phyloP scores from a whole-genome alignment of 2,888 invertebrate genomes.

The Sycophila texana region DNA sequence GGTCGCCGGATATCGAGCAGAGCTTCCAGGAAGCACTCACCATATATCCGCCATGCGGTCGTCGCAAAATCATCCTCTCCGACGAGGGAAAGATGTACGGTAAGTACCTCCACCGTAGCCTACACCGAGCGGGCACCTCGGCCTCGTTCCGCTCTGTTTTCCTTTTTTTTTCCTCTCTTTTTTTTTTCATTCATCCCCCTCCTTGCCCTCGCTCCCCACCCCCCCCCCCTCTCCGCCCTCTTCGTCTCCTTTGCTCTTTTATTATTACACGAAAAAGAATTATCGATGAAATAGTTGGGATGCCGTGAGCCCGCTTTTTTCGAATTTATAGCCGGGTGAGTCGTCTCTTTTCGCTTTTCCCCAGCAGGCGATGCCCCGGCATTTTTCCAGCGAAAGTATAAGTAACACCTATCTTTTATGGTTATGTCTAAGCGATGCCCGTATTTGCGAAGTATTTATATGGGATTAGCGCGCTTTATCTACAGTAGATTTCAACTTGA shows the following conservation, averaged over 20 bases:
- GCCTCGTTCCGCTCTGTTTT: not conserved
- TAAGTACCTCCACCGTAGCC: constrained; percentile 79
- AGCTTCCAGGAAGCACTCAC: constrained; percentile 99
- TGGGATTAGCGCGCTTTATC: too few species aligned
- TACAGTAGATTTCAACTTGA: too few species aligned
- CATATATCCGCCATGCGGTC: constrained; percentile 99
- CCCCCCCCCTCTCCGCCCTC: not conserved
- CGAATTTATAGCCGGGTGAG: not conserved
- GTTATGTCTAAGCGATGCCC: too few species aligned
- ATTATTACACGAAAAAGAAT: constrained; percentile 40
- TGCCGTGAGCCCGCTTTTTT: constrained; percentile 1
- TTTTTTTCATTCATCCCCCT: not conserved
- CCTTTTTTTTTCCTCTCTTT: too few species aligned
- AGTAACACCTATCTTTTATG: not conserved
- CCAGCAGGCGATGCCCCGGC: not conserved
- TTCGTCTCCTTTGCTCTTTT: constrained; percentile 11
- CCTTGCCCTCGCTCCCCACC: not conserved
- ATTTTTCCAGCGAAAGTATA: constrained; percentile 3
- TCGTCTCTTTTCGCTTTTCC: not conserved
- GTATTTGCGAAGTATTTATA: too few species aligned
- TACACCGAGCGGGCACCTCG: not conserved
- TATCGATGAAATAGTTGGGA: constrained; percentile 40
- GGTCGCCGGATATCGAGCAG: constrained; percentile 99
- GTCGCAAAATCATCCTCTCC: constrained; percentile 99
- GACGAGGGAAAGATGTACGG: constrained; percentile 99